A percentile compares a stretch with the other conserved stretches of the same genome.
phyloP scores from a whole-genome alignment of 2,888 invertebrate species.

The Troilus luridus region DNA sequence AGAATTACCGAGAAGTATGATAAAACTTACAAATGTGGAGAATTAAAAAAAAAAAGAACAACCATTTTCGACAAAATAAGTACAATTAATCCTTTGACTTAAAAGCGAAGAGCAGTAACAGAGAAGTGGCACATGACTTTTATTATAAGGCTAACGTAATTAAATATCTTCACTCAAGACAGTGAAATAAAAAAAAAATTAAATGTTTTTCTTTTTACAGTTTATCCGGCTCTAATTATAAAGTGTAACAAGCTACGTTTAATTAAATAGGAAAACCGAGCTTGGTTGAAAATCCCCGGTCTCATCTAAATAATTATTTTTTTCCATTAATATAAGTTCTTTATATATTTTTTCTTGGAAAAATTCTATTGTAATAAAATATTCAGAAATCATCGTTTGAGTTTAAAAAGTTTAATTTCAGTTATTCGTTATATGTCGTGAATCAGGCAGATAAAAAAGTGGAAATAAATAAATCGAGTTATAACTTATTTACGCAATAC shows the following conservation, averaged over 20 bases:
- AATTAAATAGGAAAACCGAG: constrained; percentile 4
- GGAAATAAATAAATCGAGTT: too few relatives aligned
- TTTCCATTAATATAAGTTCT: neutral
- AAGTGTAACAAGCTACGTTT: constrained; percentile 30
- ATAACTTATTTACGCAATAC: too few relatives aligned
- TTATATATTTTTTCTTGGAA: neutral
- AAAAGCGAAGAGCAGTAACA: neutral
- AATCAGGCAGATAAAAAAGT: too few relatives aligned
- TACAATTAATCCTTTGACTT: neutral
- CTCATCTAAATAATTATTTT: neutral
- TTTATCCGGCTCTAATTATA: constrained; percentile 22
- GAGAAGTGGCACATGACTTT: neutral
- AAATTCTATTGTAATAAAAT: too few relatives aligned
- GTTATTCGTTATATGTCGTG: too few relatives aligned
- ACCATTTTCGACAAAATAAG: neutral
- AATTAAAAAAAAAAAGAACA: neutral
- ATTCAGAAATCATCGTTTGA: too few relatives aligned
- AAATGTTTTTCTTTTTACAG: neutral
- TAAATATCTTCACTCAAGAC: neutral
- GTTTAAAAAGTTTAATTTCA: too few relatives aligned
- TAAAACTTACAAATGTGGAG: too few relatives aligned
- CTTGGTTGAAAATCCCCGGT: neutral
- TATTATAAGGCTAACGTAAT: neutral
- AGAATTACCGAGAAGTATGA: neutral
- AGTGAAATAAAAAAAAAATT: neutral